Evolutionary conservation across 2,797 vertebrate genomes (phyloP).

Genomic region (Halcyon smyrnensis): DNA sequence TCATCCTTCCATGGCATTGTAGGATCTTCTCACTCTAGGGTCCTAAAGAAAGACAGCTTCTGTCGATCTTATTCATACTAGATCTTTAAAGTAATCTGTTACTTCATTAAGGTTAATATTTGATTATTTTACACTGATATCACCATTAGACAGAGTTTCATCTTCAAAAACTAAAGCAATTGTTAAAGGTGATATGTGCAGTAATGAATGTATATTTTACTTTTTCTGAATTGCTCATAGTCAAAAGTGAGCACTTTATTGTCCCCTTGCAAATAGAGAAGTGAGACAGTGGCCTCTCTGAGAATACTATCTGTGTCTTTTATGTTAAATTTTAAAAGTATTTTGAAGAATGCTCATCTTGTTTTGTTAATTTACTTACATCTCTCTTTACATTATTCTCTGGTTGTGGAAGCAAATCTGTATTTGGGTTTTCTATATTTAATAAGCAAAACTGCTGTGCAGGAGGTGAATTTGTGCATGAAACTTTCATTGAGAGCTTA

Average conservation of each 20-base stretch:
- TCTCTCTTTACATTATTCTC: not conserved
- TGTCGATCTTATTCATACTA: not conserved
- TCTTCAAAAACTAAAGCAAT: conserved; percentile 3
- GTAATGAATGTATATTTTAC: not conserved
- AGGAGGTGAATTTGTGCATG: not conserved
- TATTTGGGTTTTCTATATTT: conserved; percentile 2
- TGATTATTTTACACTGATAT: not conserved
- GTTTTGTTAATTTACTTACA: not conserved
- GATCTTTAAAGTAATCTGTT: not conserved
- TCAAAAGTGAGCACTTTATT: not conserved
- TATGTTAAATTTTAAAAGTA: not conserved
- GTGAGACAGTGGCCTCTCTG: not conserved
- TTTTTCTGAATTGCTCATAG: not conserved
- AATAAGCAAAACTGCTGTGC: not conserved
- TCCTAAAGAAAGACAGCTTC: not conserved
- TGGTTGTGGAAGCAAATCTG: not conserved
- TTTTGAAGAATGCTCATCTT: not conserved
- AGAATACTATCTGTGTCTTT: not conserved
- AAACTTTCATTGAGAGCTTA: not conserved
- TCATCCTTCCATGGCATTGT: not conserved
- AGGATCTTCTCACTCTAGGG: not conserved
- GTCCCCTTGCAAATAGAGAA: not conserved
- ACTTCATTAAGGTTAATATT: not conserved
- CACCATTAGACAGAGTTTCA: not conserved
- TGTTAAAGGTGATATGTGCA: not conserved